Base-by-base conservation (phyloP, 2,888 invertebrate genomes). In the Oxytorus armatus region DNA sequence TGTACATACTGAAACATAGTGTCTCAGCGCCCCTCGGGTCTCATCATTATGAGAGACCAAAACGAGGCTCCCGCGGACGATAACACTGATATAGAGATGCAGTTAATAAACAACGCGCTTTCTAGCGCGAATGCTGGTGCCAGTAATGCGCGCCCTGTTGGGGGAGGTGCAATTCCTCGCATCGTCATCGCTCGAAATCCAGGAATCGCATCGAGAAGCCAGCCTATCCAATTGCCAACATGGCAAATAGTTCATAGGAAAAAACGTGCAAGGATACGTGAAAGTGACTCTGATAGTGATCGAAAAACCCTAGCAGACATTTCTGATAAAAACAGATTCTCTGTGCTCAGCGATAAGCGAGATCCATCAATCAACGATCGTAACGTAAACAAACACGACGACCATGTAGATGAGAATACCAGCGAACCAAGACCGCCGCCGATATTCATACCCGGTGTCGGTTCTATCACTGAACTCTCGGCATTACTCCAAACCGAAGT, bases 351-450 rank as follows among this genome's bases (percentile, higher is more conserved):
- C 18, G 42, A 11, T n/a, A 42, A 42, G 0, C 42, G 47, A 47
- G 42, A 42, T n/a, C 1, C 42, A 11, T 11, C 42, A 42, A 42
- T 42, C 42, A 2, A 42, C 42, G n/a, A 42, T 42, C n/a, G 42
- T 8, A 42, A 42, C 11, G 42, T 42, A 42, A 42, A 42, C 42
- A 42, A 42, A 29, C 5, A 29, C 29, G 29, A 29, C 5, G 29
- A 42, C 42, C 42, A 42, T 8, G 42, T n/a, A 5, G 1, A 42
- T n/a, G 42, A 42, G n/a, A 61, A 42, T 8, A 23, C 3, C 1
- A 61, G 42, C 7, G 7, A 36, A 7, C 47, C 63, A 1, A 63
- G 25, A 63, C 47, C 61, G 4, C 42, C 61, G 11, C 61, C 61
- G 1, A 61, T 61, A 23, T 42, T 61, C 7, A 5, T 61, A 18